These are phyloP conservation scores for Liodrosophila aerea DNA, from an alignment of 2,888 invertebrate genomes.

Conservation along the genomic window DNA sequence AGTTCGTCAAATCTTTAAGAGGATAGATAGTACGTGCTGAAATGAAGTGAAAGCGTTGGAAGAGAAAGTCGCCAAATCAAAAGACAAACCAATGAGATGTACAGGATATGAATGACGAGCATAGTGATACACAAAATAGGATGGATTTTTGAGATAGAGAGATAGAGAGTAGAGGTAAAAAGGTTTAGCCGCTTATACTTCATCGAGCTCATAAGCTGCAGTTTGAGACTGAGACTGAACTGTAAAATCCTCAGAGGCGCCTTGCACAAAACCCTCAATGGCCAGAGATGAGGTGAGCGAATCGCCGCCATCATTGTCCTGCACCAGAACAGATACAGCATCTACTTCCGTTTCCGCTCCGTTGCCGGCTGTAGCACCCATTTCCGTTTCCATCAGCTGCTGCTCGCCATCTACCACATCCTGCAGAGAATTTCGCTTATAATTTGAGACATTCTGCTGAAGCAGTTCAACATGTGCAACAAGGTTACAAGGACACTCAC, in stretches of 20 bases:
- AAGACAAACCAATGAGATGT: slow-evolving; percentile 1
- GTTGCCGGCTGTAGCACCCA: not conserved
- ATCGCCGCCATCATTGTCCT: slow-evolving; percentile 60
- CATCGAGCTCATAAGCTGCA: slow-evolving; percentile 80
- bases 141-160: not conserved
- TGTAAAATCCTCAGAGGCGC: slow-evolving; percentile 82
- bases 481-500: slow-evolving; percentile 18
- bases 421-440: slow-evolving; percentile 55
- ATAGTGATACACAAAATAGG: too few relatives aligned
- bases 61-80: not conserved
- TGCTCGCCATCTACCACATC: slow-evolving; percentile 50
- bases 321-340: not conserved
- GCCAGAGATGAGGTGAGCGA: slow-evolving; percentile 81
- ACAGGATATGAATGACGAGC: slow-evolving; percentile 7
- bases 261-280: slow-evolving; percentile 81
- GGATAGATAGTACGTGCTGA: slow-evolving; percentile 9
- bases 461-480: slow-evolving; percentile 28
- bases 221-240: slow-evolving; percentile 83
- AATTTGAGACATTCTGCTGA: slow-evolving; percentile 10
- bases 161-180: slow-evolving; percentile 16
- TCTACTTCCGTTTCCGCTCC: not conserved
- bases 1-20: too few relatives aligned
- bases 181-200: slow-evolving; percentile 70
- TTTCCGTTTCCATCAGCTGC: slow-evolving; percentile 2
- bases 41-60: slow-evolving; percentile 28